These are phyloP conservation scores for Danio aesculapii DNA, from an alignment of 2,797 vertebrate genomes.

Conservation along the genomic window DNA sequence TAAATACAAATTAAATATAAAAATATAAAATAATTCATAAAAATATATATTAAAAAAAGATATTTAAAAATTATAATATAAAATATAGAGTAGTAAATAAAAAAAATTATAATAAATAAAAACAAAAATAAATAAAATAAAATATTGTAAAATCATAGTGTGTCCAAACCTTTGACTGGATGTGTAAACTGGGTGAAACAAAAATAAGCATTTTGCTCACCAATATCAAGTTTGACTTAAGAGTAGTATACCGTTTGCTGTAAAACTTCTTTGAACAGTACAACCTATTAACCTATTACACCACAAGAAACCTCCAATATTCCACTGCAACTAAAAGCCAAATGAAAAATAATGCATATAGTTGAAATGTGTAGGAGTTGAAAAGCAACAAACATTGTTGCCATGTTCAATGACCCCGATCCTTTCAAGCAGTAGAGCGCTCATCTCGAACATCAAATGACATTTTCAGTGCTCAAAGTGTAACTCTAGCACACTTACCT, in stretches of 20 bases:
- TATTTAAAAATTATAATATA: too few species aligned
- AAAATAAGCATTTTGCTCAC: too few species aligned
- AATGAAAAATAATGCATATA: neutral
- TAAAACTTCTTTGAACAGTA: neutral
- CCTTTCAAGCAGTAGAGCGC: neutral
- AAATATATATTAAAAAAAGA: too few species aligned
- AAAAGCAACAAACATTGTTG: neutral
- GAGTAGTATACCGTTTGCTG: neutral
- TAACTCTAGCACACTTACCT: conserved; percentile 79
- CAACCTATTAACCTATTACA: too few species aligned
- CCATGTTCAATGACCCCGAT: too few species aligned
- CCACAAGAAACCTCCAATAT: too few species aligned
- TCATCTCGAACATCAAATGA: neutral
- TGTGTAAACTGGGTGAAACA: neutral
- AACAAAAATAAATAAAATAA: neutral
- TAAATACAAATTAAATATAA: too few species aligned
- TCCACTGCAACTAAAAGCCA: neutral
- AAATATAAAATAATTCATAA: too few species aligned
- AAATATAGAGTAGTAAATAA: too few species aligned
- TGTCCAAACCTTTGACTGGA: neutral
- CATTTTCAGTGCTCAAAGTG: neutral
- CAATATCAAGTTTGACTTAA: too few species aligned
- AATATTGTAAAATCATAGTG: too few species aligned
- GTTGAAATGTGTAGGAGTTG: neutral
- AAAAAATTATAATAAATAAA: neutral